Conservation (phyloP, 2,113 vertebrate species). For the Phalacrocorax carbo region DNA sequence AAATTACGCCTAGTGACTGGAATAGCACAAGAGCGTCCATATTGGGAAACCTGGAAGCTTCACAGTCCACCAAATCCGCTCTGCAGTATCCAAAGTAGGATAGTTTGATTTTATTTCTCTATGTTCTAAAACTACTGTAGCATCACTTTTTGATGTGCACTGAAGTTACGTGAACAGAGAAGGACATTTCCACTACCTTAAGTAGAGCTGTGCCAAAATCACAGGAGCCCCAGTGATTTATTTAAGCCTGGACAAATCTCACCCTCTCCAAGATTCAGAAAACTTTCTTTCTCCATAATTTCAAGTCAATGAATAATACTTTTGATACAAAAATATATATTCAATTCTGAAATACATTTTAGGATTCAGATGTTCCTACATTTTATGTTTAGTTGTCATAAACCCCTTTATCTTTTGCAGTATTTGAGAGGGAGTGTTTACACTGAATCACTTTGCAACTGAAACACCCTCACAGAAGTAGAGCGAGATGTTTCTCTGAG, state of each 20-base stretch:
- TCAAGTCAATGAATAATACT: neutral
- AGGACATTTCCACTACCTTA: neutral
- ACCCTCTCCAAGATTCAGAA: neutral
- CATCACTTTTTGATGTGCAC: neutral
- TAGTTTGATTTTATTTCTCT: neutral
- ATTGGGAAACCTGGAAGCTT: neutral
- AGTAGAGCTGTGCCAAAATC: neutral
- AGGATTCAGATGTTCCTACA: neutral
- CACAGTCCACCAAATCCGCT: neutral
- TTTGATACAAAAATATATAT: neutral
- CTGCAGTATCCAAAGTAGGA: neutral
- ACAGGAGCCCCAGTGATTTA: neutral
- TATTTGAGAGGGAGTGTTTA: neutral
- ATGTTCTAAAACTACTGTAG: neutral
- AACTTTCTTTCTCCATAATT: neutral
- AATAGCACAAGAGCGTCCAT: neutral
- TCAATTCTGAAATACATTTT: neutral
- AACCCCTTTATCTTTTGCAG: neutral
- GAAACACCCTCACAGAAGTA: neutral
- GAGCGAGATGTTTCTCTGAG: neutral
- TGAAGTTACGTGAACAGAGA: neutral
- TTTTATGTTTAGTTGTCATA: neutral
- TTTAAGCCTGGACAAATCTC: neutral
- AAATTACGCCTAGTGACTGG: neutral
- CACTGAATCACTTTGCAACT: neutral